phyloP scores from a whole-genome alignment of 2,113 vertebrate genomes.

The Grammomys dolichurus region DNA sequence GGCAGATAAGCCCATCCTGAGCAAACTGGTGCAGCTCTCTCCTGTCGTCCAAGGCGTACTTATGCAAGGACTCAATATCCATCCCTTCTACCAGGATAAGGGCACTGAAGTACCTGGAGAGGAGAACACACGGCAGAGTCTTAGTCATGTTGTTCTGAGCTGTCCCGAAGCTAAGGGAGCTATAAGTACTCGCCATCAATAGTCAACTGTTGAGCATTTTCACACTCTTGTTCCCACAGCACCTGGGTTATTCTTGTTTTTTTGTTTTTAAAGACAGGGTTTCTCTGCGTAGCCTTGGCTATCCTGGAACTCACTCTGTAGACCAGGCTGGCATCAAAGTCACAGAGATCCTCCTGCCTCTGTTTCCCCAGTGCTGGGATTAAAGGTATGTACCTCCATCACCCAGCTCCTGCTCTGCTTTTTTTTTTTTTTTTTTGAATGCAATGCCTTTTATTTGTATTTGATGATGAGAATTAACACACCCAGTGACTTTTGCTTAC shows the following conservation, averaged over 20 bases:
- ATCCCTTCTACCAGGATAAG: constrained; percentile 98
- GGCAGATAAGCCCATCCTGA: constrained; percentile 88
- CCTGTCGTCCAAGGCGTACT: constrained; percentile 94
- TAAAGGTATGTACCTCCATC: too few species aligned
- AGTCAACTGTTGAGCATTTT: background rate
- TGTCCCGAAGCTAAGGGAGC: background rate
- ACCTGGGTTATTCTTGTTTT: too few species aligned
- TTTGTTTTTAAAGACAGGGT: too few species aligned
- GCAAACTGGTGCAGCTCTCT: constrained; percentile 95
- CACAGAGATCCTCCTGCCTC: too few species aligned
- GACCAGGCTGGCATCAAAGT: too few species aligned
- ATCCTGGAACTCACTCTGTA: too few species aligned
- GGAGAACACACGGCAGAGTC: background rate
- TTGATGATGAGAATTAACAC: too few species aligned
- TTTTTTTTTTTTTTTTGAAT: background rate
- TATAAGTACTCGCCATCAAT: background rate
- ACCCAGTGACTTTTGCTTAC: too few species aligned
- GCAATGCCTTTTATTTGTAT: too few species aligned
- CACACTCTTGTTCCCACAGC: background rate
- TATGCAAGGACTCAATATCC: constrained; percentile 97
- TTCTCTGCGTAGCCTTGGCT: too few species aligned
- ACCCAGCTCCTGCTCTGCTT: background rate
- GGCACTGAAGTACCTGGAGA: constrained; percentile 94
- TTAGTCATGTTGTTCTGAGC: background rate
- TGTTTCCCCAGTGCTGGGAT: too few species aligned